phyloP scores from a whole-genome alignment of 2,888 invertebrate species.

The Tetragonula carbonaria region DNA sequence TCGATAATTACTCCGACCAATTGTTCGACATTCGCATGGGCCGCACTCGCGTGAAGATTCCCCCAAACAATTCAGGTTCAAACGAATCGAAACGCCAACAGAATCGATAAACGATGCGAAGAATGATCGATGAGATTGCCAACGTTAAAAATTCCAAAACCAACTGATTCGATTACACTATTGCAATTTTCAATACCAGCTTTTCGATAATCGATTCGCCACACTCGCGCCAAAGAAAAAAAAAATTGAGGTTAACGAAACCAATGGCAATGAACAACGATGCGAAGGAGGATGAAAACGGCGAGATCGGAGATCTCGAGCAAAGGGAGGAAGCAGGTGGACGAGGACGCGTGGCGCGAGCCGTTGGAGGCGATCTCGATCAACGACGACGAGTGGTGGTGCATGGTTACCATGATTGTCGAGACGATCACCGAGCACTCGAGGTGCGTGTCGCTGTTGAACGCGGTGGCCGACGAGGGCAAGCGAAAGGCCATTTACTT shows the following conservation, averaged over 20 bases:
- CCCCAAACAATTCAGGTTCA: too few species aligned
- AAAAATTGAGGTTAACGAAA: constrained; percentile 2
- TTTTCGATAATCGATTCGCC: constrained; percentile 10
- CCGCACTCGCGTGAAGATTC: too few species aligned
- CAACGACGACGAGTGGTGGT: constrained; percentile 78
- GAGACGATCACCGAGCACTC: constrained; percentile 69
- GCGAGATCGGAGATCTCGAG: background rate
- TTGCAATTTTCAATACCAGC: background rate
- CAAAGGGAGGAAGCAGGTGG: constrained; percentile 10
- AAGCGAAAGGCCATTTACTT: constrained; percentile 68
- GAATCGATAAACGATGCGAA: too few species aligned
- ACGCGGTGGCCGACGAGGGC: constrained; percentile 68
- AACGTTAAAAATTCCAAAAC: too few species aligned
- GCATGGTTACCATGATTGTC: constrained; percentile 74
- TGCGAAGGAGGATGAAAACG: constrained; percentile 24
- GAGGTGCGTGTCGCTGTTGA: constrained; percentile 67
- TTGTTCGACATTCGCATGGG: too few species aligned
- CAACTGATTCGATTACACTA: too few species aligned
- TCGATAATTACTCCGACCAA: too few species aligned
- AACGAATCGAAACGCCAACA: too few species aligned
- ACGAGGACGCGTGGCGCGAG: constrained; percentile 60
- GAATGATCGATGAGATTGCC: too few species aligned
- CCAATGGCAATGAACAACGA: background rate
- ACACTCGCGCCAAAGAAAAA: background rate
- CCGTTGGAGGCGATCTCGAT: constrained; percentile 66